Evolutionary conservation across 2,113 vertebrate genomes (phyloP), one percentile per base, ranked within the genome.

Genomic region (Chroicocephalus ridibundus): DNA sequence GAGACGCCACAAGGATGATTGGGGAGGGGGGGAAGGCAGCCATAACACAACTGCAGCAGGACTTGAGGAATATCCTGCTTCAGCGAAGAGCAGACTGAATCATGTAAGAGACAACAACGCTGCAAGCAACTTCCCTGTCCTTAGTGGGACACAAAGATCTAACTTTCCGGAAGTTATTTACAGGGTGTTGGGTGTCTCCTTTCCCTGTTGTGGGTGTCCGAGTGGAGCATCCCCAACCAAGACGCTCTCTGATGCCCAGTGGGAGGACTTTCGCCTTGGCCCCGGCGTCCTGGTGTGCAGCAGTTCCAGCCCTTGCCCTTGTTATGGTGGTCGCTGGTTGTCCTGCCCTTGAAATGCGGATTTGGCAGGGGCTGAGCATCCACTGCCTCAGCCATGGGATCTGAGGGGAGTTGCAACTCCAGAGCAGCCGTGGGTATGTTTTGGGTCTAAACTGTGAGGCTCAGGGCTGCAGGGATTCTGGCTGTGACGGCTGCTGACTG

Each of bases 241-340:
- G 44, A 26, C 24, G 11, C 38, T 58, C 27, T 57, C 72, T 89
- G 24, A 34, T 60, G n/a, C 13, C 13, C 40, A 31, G 4, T 7
- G 15, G 7, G 24, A 22, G 24, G 36, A 26, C 9, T 78, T 86
- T 49, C 2, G 5, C 64, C 31, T 22, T 20, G 25, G 5, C 15
- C 19, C 1, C 0, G 2, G 11, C 1, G 1, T 52, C 75, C 52
- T 25, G 31, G 49, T 24, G 22, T 25, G 26, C 71, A 77, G 44
- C 1, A 1, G 44, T 52, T 46, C 34, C 49, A 61, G 24, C 0
- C 0, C 13, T 90, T 36, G 25, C 6, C 32, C 20, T 74, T 22
- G 2, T 22, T 65, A 18, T 1, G 10, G 16, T 5, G 1, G 38
- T 86, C 44, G 29, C 46, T 91, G 55, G 31, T 25, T 77, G 94